Evolutionary conservation across 2,888 invertebrate genomes (phyloP).

Genomic region (Malachius bipustulatus): DNA sequence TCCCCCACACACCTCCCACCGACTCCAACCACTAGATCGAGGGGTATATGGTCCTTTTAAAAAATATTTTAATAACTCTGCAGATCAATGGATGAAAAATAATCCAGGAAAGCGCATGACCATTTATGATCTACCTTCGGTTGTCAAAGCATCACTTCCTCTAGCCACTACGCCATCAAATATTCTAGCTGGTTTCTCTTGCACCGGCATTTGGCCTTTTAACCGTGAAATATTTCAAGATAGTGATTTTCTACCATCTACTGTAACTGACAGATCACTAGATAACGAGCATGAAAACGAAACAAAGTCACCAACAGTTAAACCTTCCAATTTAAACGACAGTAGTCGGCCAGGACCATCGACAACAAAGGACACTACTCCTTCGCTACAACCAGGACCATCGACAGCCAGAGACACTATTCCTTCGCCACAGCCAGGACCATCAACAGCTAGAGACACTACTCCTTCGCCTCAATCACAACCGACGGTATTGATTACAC

Average conservation of each 20-base stretch:
- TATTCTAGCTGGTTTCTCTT: slow-evolving; percentile 8
- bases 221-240: slow-evolving; percentile 9
- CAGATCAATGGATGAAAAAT: slow-evolving; percentile 19
- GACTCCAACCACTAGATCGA: slow-evolving; percentile 14
- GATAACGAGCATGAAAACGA: slow-evolving; percentile 2
- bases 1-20: slow-evolving; percentile 12
- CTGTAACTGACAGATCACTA: slow-evolving; percentile 3
- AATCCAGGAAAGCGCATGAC: slow-evolving; percentile 19
- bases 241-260: slow-evolving; percentile 7
- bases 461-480: neutral
- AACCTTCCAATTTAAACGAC: neutral
- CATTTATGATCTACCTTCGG: slow-evolving; percentile 25
- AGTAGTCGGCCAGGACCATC: no score
- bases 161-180: slow-evolving; percentile 6
- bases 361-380: neutral
- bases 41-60: slow-evolving; percentile 15
- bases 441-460: slow-evolving; percentile 3
- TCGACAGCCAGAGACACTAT: no score
- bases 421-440: no score
- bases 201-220: slow-evolving; percentile 10
- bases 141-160: slow-evolving; percentile 15
- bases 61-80: slow-evolving; percentile 17
- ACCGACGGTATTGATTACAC: slow-evolving; percentile 2
- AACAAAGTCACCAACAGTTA: slow-evolving; percentile 1
- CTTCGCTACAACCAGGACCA: slow-evolving; percentile 3